Evolutionary conservation across 2,113 vertebrate genomes (phyloP).

Genomic region (Coreoperca whiteheadi): DNA sequence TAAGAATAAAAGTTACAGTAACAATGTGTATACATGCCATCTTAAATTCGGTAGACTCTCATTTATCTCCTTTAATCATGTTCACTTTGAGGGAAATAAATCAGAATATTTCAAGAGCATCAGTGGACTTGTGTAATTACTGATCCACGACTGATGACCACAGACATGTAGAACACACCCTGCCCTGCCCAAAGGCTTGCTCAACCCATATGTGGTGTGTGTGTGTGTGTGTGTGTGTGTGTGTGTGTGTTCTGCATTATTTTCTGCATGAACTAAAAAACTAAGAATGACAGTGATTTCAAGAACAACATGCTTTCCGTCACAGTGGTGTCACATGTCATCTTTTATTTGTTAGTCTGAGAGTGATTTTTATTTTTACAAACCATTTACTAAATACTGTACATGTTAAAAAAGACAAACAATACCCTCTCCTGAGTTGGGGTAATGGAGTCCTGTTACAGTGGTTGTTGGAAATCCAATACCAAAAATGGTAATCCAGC

Average conservation of each 20-base stretch:
- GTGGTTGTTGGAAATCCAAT: not conserved
- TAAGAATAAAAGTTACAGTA: not conserved
- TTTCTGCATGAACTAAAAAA: conserved; percentile 25
- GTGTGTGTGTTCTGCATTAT: conserved; percentile 16
- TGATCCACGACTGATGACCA: conserved; percentile 65
- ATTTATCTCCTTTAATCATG: conserved; percentile 42
- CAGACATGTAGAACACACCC: conserved; percentile 73
- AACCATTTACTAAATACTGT: not conserved
- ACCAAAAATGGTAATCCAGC: not conserved
- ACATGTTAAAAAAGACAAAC: not conserved
- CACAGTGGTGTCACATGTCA: conserved; percentile 1
- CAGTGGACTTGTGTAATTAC: conserved; percentile 61
- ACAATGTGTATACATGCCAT: not conserved
- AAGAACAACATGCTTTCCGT: not conserved
- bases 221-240: conserved; percentile 20
- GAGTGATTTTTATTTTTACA: not conserved
- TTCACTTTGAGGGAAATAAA: conserved; percentile 45
- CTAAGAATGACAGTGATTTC: conserved; percentile 29
- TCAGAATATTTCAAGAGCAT: conserved; percentile 62
- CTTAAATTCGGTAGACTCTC: not conserved
- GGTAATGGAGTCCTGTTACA: not conserved
- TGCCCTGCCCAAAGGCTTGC: conserved; percentile 57
- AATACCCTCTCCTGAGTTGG: not conserved
- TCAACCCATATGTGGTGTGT: conserved; percentile 41
- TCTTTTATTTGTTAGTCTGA: not conserved